phyloP scores from a whole-genome alignment of 2,797 vertebrate genomes.

The Aphelocoma californica region DNA sequence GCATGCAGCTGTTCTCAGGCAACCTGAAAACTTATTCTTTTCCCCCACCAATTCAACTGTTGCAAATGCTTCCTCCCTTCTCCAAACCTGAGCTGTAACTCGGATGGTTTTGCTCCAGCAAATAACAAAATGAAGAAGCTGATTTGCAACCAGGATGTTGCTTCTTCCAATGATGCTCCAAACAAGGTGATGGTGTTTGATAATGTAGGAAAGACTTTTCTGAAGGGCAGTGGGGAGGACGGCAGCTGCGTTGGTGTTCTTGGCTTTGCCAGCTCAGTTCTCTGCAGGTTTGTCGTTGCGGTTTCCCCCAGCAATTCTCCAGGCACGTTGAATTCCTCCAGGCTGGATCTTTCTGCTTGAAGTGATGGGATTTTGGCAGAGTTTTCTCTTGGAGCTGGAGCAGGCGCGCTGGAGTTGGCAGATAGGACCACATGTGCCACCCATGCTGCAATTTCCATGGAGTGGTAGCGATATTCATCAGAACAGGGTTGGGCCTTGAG shows the following conservation, averaged over 20 bases:
- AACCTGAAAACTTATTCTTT: neutral
- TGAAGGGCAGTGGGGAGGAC: neutral
- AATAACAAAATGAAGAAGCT: neutral
- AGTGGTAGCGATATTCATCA: rapidly evolving
- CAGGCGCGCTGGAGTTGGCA: neutral
- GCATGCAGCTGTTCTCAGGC: neutral
- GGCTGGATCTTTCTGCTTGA: neutral
- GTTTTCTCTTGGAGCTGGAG: neutral
- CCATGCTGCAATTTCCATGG: neutral
- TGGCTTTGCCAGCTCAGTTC: neutral
- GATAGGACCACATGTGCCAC: neutral
- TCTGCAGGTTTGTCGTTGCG: neutral
- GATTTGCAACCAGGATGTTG: neutral
- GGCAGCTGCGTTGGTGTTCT: neutral
- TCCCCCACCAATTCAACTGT: neutral
- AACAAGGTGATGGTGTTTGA: rapidly evolving
- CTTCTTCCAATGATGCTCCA: neutral
- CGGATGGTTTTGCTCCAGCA: neutral
- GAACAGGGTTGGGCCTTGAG: neutral
- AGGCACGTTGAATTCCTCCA: neutral
- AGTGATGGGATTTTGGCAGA: conserved; percentile 17
- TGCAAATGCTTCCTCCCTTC: neutral
- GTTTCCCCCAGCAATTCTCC: neutral
- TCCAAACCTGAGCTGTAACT: neutral
- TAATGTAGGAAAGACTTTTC: neutral